Conservation (phyloP, 2,113 vertebrate genomes). For the Melanostigma gelatinosum region DNA sequence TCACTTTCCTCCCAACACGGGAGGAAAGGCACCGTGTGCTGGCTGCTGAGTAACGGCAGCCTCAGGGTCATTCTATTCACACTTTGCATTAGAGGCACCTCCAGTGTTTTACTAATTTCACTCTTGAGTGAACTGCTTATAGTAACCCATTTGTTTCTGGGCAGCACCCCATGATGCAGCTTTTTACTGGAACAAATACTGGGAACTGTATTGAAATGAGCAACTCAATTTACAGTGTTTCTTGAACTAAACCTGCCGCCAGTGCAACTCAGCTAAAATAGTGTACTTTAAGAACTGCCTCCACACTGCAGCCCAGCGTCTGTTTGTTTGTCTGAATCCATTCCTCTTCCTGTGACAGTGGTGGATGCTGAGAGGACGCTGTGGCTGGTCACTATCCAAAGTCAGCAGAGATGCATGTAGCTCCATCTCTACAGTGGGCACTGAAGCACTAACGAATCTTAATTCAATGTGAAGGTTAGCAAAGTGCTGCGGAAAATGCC, state of each 20-base stretch:
- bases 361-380: background rate
- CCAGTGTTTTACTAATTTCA: slow-evolving; percentile 74
- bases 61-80: slow-evolving; percentile 56
- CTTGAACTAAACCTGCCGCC: background rate
- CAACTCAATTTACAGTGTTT: slow-evolving; percentile 14
- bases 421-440: background rate
- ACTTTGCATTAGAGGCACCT: slow-evolving; percentile 60
- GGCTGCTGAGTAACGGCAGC: slow-evolving; percentile 34
- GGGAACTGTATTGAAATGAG: slow-evolving; percentile 51
- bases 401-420: background rate
- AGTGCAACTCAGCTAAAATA: background rate
- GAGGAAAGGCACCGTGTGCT: slow-evolving; percentile 7
- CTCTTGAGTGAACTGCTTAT: slow-evolving; percentile 69
- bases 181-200: slow-evolving; percentile 63
- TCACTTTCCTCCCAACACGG: slow-evolving; percentile 40
- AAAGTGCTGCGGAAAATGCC: background rate
- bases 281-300: background rate
- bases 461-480: background rate
- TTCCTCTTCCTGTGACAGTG: background rate
- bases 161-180: slow-evolving; percentile 49
- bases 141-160: slow-evolving; percentile 62
- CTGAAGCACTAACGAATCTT: background rate
- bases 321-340: background rate
- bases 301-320: background rate
- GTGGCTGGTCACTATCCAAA: background rate